Conservation (phyloP, 2,888 invertebrate genomes). For the Acrobeloides nanus region DNA sequence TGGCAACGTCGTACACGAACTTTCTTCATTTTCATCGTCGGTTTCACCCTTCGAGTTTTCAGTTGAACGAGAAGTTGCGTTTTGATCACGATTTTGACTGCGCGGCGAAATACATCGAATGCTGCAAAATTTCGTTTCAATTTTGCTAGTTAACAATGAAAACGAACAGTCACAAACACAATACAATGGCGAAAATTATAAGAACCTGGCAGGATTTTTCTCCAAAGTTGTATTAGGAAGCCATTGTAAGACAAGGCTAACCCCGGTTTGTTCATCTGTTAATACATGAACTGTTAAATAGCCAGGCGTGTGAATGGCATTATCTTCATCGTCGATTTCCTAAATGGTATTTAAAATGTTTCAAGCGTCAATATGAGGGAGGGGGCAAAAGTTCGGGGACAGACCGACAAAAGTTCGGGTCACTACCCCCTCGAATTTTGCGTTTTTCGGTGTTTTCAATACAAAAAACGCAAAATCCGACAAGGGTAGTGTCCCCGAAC, state of each 20-base stretch:
- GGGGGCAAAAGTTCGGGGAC: too few species aligned
- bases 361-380: too few species aligned
- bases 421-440: too few species aligned
- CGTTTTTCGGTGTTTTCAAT: too few species aligned
- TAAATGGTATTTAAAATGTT: background rate
- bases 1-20: too few species aligned
- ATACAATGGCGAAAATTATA: background rate
- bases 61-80: too few species aligned
- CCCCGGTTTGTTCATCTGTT: conserved; percentile 59
- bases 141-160: background rate
- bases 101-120: conserved; percentile 47
- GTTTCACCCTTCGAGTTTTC: too few species aligned
- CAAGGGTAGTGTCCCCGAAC: too few species aligned
- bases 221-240: conserved; percentile 82
- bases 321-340: conserved; percentile 59
- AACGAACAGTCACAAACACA: conserved; percentile 3
- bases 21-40: too few species aligned
- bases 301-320: conserved; percentile 70
- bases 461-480: too few species aligned
- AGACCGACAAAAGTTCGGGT: too few species aligned
- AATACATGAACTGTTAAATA: conserved; percentile 74
- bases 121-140: conserved; percentile 16
- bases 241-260: conserved; percentile 81
- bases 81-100: too few species aligned
- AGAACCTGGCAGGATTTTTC: conserved; percentile 70